Evolutionary conservation across 2,797 vertebrate genomes (phyloP).

Genomic region (Amblyopsis hoosieri): DNA sequence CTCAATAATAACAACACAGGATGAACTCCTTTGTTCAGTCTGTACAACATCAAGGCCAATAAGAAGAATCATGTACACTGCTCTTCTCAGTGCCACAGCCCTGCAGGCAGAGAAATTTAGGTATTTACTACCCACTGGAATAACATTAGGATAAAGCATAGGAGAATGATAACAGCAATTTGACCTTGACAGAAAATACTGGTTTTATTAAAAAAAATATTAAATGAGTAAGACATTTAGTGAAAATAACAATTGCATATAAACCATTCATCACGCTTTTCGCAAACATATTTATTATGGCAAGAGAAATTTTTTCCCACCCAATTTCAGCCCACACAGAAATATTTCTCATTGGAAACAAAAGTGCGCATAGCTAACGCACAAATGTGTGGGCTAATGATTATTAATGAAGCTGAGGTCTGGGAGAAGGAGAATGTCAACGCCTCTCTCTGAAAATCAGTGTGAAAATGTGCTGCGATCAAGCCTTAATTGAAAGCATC

Average conservation of each 20-base stretch:
- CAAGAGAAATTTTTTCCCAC: slow-evolving; percentile 22
- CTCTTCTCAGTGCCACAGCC: slow-evolving; percentile 2
- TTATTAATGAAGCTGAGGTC: slow-evolving; percentile 48
- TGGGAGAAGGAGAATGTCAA: slow-evolving; percentile 27
- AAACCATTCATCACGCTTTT: slow-evolving; percentile 52
- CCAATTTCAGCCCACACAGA: slow-evolving; percentile 13
- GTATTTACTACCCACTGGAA: slow-evolving; percentile 30
- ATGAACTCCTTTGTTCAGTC: slow-evolving; percentile 4
- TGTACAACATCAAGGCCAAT: slow-evolving; percentile 21
- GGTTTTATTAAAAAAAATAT: slow-evolving; percentile 19
- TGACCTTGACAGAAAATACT: slow-evolving; percentile 38
- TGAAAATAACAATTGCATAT: slow-evolving; percentile 31
- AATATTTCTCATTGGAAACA: slow-evolving; percentile 21
- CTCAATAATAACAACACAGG: slow-evolving; percentile 14
- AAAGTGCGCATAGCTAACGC: slow-evolving; percentile 23
- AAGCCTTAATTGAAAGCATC: slow-evolving; percentile 20
- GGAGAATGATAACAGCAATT: slow-evolving; percentile 53
- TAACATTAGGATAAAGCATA: slow-evolving; percentile 35
- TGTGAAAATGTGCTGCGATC: slow-evolving; percentile 34
- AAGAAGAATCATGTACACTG: slow-evolving; percentile 10
- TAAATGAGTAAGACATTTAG: slow-evolving; percentile 25
- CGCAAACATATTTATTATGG: slow-evolving; percentile 47
- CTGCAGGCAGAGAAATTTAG: slow-evolving; percentile 23
- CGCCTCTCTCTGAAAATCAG: slow-evolving; percentile 31
- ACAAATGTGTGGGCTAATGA: slow-evolving; percentile 40